phyloP scores from a whole-genome alignment of 2,888 invertebrate species.

The Lasioglossum morio region DNA sequence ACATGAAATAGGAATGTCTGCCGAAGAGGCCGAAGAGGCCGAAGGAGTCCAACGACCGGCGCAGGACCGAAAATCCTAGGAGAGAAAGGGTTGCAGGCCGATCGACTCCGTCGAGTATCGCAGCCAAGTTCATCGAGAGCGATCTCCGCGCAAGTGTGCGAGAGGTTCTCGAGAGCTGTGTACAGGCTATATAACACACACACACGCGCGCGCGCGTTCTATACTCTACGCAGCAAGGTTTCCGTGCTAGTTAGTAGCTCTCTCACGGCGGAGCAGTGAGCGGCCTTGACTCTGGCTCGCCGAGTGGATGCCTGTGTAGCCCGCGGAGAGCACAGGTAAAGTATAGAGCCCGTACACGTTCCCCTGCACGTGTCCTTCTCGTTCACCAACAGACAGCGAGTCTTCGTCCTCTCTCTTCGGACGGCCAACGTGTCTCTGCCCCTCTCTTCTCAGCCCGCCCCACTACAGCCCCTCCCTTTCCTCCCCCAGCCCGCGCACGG shows the following conservation, averaged over 20 bases:
- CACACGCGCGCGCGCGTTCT: conserved; percentile 5
- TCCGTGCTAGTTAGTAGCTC: conserved; percentile 71
- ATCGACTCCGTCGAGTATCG: not conserved
- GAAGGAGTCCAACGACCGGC: not conserved
- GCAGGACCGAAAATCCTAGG: not conserved
- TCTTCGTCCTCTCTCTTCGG: conserved; percentile 44
- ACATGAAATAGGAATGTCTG: no score
- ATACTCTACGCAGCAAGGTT: conserved; percentile 61
- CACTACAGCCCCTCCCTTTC: not conserved
- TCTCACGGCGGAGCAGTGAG: conserved; percentile 88
- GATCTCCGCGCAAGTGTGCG: not conserved
- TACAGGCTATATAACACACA: no score
- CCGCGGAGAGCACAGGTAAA: conserved; percentile 26
- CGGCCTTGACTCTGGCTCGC: conserved; percentile 89
- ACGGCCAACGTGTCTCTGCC: not conserved
- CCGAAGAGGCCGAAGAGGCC: no score
- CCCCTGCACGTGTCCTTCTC: conserved; percentile 57
- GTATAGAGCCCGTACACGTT: conserved; percentile 27
- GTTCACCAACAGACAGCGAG: conserved; percentile 63
- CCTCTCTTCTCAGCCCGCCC: not conserved
- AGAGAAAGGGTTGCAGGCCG: not conserved
- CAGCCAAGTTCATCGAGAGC: conserved; percentile 18
- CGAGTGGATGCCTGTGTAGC: conserved; percentile 53
- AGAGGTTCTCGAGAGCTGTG: not conserved
- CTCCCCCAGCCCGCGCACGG: not conserved